Base-by-base conservation (phyloP, 2,797 vertebrate genomes). In the Halcyon leucocephala region DNA sequence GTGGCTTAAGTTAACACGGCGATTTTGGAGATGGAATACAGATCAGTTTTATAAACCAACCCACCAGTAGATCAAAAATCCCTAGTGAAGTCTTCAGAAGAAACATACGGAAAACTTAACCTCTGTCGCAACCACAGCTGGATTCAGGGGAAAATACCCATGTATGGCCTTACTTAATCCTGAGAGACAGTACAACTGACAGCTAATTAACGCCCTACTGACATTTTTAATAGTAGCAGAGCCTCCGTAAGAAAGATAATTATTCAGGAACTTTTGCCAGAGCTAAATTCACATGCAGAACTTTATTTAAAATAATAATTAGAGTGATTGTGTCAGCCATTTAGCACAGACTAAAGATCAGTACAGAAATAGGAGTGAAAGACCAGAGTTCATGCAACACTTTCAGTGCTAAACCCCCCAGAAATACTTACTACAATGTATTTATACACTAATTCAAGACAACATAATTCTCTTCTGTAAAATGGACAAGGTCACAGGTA, bases 371-470 rank as follows among this genome's bases (percentile, higher is more conserved):
- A 69, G 10, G 24, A 76, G 15, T 11, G 4, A 80, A 79, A 72
- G 13, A 46, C 12, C 65, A 67, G 8, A 83, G 24, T 54, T 48
- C 44, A n/a, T 2, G 3, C 41, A 86, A 62, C 28, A 62, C 20
- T 14, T 60, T 60, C 39, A 77, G 16, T 80, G 73, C 28, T 29
- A 77, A 18, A 17, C 42, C 3, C 3, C 4, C 6, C 2, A 2
- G 0, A 51, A 60, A 21, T 19, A 13, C 48, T 13, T 39, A 35
- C 16, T 11, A 16, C 8, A 65, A 42, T 3, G 3, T n/a, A 64
- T 64, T 42, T 46, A 46, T 15, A 55, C 7, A 17, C 31, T 46
- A n/a, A 64, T 41, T 80, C 60, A 86, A 29, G 7, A 37, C 37
- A 73, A 86, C 4, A 9, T 18, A 55, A 64, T 67, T 42, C 5